Percentiles rank a stretch among this genome's conserved stretches.
phyloP scores from a whole-genome alignment of 2,113 vertebrate genomes.

The Lipotes vexillifer region DNA sequence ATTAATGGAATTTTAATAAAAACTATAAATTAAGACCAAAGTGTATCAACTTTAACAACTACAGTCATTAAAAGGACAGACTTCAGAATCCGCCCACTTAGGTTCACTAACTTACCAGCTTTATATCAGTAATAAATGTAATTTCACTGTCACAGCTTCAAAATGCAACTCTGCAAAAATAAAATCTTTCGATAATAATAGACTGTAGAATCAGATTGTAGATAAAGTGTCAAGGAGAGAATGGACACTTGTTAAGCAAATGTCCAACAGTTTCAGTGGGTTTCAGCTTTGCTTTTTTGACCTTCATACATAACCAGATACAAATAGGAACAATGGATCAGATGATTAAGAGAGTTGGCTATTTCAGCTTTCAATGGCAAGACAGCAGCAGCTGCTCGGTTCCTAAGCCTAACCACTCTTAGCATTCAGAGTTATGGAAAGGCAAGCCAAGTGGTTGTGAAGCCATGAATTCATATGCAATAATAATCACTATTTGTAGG shows the following conservation, averaged over 20 bases:
- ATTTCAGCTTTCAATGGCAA: neutral
- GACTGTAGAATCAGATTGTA: neutral
- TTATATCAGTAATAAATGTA: neutral
- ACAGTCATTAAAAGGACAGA: neutral
- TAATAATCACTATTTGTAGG: neutral
- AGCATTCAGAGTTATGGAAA: neutral
- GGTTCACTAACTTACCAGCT: neutral
- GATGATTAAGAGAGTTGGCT: neutral
- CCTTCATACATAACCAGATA: neutral
- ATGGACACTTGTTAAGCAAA: neutral
- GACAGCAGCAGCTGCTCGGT: neutral
- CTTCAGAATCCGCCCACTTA: neutral
- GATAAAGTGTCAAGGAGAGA: neutral
- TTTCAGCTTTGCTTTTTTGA: neutral
- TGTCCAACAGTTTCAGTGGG: neutral
- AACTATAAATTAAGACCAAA: conserved; percentile 31
- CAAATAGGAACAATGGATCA: neutral
- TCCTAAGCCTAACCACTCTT: neutral
- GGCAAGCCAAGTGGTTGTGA: neutral
- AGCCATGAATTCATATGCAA: neutral
- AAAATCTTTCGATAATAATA: neutral
- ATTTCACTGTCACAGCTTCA: neutral
- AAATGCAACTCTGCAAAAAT: neutral
- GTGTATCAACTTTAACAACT: neutral
- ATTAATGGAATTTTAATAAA: conserved; percentile 48